These are phyloP conservation scores for Girardinus metallicus DNA, from an alignment of 2,797 vertebrate genomes.

Conservation along the genomic window DNA sequence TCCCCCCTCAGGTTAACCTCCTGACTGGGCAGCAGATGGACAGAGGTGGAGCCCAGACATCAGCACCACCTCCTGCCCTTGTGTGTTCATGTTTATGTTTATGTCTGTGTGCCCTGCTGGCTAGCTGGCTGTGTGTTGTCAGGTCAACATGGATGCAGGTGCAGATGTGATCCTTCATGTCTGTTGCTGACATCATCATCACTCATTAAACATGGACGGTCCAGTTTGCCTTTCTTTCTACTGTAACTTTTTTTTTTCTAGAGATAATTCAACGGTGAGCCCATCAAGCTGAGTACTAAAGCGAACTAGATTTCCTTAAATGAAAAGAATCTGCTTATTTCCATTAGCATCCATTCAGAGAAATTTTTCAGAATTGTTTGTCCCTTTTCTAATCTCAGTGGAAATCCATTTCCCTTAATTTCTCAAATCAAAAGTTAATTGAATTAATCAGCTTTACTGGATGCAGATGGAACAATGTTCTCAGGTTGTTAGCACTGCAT, in stretches of 20 bases:
- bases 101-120: constrained; percentile 16
- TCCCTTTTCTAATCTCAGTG: constrained; percentile 1
- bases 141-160: constrained; percentile 76
- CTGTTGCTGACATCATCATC: constrained; percentile 73
- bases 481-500: neutral
- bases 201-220: constrained; percentile 67
- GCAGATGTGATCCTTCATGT: constrained; percentile 73
- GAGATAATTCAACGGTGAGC: constrained; percentile 38
- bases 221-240: constrained; percentile 46
- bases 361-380: neutral
- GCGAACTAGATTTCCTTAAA: constrained; percentile 2
- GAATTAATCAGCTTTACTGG: constrained; percentile 10
- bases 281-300: constrained; percentile 17
- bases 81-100: constrained; percentile 26
- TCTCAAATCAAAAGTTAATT: constrained; percentile 19
- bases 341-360: neutral
- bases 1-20: constrained; percentile 64
- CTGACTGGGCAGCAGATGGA: constrained; percentile 80
- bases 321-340: neutral
- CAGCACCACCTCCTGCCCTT: constrained; percentile 62
- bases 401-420: constrained; percentile 17
- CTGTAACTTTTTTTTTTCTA: constrained; percentile 9
- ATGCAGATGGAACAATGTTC: constrained; percentile 2
- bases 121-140: constrained; percentile 64
- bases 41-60: constrained; percentile 59